Evolutionary conservation across 2,888 invertebrate species (phyloP), one percentile per base, ranked within the genome.

Genomic region (Nomada fabriciana): DNA sequence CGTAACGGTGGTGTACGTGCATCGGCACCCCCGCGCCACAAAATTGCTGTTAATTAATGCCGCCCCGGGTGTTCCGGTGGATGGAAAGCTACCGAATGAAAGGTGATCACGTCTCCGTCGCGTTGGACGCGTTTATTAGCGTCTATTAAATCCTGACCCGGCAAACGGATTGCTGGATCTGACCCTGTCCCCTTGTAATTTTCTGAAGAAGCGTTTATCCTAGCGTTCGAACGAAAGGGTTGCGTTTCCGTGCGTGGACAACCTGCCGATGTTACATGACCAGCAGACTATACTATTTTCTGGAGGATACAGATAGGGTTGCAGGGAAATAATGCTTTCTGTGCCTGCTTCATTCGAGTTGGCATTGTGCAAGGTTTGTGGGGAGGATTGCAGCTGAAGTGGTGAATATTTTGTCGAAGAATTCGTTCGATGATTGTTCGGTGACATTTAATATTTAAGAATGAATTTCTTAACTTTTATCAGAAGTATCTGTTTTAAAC

Each of bases 11-110:
- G 23, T 53, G 67, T 23, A 23, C 57, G 53, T 47, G 47, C 47
- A 18, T 52, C 20, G 76, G 55, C 53, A 55, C 43, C 25, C 59
- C 55, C 57, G 69, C 69, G 71, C 65, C 76, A 85, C 72, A 72
- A 85, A 82, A 85, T 80, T 61, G 80, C 50, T 75, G 69, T 85
- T 85, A 85, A 85, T 85, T 82, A 85, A 82, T 52, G 63, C 69
- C 43, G 59, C 67, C 60, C 25, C 80, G 29, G 63, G 60, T 70
- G 61, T 71, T 61, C 63, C 70, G 23, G 60, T 20, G 50, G 71
- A 67, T 72, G 67, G 53, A 67, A 55, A 61, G 67, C 55, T 29
- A 42, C n/a, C 36, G 76, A 18, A 70, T 29, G 79, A 59, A 63
- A 79, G 52, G 43, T 18, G 70, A 57, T 76, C 76, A 55, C 76